A percentile compares a stretch with the other conserved stretches of the same genome.
Conservation (phyloP, 2,113 vertebrate genomes). For the Lycaon pictus region DNA sequence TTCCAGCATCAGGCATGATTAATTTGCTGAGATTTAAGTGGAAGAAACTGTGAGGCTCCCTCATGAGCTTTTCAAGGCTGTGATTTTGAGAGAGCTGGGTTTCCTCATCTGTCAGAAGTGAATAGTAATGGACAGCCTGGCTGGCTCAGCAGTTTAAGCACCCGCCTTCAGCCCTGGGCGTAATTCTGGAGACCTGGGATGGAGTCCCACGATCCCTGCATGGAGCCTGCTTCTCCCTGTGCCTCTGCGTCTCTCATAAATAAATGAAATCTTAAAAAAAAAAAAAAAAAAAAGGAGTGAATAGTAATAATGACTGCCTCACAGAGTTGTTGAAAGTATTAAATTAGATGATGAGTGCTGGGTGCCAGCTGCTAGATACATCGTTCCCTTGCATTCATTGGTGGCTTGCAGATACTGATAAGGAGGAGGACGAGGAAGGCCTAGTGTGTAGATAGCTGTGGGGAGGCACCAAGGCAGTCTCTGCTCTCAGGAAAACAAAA, state of each 20-base stretch:
- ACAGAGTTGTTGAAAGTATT: background rate
- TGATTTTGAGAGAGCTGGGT: background rate
- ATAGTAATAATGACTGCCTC: no score
- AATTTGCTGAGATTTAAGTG: background rate
- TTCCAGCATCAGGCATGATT: background rate
- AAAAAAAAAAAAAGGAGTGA: background rate
- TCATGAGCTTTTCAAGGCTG: background rate
- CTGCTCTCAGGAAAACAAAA: background rate
- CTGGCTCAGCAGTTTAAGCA: no score
- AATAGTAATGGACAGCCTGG: no score
- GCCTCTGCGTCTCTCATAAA: no score
- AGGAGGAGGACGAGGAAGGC: background rate
- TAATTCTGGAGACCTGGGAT: no score
- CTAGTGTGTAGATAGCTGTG: background rate
- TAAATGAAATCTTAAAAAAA: no score
- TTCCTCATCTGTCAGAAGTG: background rate
- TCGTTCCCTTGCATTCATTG: accelerated
- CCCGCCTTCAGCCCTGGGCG: no score
- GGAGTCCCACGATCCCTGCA: no score
- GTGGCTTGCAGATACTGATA: background rate
- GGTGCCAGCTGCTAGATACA: accelerated
- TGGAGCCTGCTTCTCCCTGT: no score
- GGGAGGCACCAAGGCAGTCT: background rate
- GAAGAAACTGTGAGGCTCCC: background rate
- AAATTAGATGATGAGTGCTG: background rate